Percentiles rank a stretch among this genome's conserved stretches.
Evolutionary conservation across 2,888 invertebrate genomes (phyloP).

Genomic region (Caenorhabditis sp.): DNA sequence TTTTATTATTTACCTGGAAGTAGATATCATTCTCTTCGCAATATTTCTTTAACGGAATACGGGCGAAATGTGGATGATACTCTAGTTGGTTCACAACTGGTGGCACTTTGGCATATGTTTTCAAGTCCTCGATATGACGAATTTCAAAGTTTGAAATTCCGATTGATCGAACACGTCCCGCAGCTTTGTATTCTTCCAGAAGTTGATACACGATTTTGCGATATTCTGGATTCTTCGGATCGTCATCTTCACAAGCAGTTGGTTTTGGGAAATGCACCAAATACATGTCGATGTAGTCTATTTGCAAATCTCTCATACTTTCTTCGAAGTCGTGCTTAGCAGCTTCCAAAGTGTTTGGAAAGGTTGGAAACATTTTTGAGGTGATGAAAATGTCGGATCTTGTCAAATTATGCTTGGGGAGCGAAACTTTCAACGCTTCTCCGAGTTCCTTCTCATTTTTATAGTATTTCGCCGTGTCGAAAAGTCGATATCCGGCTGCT

Average conservation of each 20-base stretch:
- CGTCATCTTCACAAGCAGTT: constrained; percentile 72
- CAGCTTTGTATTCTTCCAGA: constrained; percentile 76
- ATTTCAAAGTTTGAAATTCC: constrained; percentile 85
- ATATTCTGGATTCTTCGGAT: constrained; percentile 76
- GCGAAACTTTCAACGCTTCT: constrained; percentile 74
- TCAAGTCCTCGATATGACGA: constrained; percentile 78
- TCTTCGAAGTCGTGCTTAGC: constrained; percentile 53
- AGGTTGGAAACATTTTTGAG: constrained; percentile 77
- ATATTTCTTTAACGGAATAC: constrained; percentile 69
- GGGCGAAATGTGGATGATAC: constrained; percentile 73
- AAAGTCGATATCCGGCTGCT: constrained; percentile 71
- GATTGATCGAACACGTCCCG: constrained; percentile 77
- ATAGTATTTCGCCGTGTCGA: constrained; percentile 83
- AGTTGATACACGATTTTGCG: constrained; percentile 79
- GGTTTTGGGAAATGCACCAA: constrained; percentile 86
- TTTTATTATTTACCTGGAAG: constrained; percentile 71
- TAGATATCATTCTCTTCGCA: constrained; percentile 72
- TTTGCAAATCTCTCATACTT: constrained; percentile 53
- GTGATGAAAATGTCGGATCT: constrained; percentile 83
- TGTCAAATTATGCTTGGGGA: constrained; percentile 79
- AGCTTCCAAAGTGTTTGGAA: constrained; percentile 34
- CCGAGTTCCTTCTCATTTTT: constrained; percentile 81
- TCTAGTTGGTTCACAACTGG: constrained; percentile 71
- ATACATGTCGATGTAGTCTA: constrained; percentile 63
- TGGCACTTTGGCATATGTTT: constrained; percentile 41